Base-by-base conservation (phyloP, 2,113 vertebrate genomes). In the Takifugu flavidus region DNA sequence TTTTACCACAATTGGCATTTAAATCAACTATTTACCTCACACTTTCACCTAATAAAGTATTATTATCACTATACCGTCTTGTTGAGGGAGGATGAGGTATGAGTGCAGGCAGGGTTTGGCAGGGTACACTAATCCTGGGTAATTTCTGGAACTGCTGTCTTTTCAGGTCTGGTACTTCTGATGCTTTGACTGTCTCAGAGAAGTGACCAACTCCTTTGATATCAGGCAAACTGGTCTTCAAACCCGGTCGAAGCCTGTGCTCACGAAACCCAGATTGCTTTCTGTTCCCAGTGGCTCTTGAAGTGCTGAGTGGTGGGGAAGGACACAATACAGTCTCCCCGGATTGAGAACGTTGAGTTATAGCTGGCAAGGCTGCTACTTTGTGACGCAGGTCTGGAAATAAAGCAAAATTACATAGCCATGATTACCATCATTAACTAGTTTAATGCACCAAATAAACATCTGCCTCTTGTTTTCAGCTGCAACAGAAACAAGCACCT, bases 301-400 rank as follows among this genome's bases (percentile, higher is more conserved):
- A 26, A 10, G 0, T 61, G 4, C 49, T 55, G 39, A 75, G 65
- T 42, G 89, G 89, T 51, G 92, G 90, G 8, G 79, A 86, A 20
- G 91, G 92, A 11, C 45, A 70, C 68, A 90, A 85, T 3, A 81
- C 77, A 31, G 87, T 80, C 39, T 85, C 87, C 2, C 89, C 84
- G 31, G 71, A 78, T 63, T 88, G 68, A 0, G 71, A 80, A 4
- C 74, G 0, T 25, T 44, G 74, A 64, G 75, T 53, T 25, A 74
- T 4, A 4, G 84, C 78, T 0, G 70, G 53, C 12, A 1, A 68
- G 5, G 51, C 27, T 14, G 46, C 44, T 5, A 80, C 79, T 53
- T 25, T 56, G 5, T 65, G 67, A 55, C 25, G 49, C 49, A 69
- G 15, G 43, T 76, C 67, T 90, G 59, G 54, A 74, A 45, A 72